Evolutionary conservation across 2,113 vertebrate species (phyloP).

Genomic region (Plecotus auritus): DNA sequence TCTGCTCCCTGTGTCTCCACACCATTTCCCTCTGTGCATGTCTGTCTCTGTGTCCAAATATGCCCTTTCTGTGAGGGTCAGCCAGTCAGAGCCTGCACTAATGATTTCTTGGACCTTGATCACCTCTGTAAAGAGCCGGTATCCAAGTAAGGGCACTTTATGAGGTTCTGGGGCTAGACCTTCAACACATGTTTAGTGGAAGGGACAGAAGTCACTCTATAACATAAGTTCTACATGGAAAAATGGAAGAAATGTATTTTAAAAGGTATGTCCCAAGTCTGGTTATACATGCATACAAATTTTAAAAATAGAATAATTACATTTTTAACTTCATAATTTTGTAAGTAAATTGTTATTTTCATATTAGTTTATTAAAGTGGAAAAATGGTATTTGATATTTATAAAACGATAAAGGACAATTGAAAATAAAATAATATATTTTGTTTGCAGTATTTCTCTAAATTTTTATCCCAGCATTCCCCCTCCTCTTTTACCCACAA

Average conservation of each 20-base stretch:
- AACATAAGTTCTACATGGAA: background rate
- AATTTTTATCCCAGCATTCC: background rate
- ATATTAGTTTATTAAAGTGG: background rate
- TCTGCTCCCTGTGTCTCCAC: background rate
- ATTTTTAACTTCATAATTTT: background rate
- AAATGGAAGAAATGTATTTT: background rate
- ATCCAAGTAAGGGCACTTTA: background rate
- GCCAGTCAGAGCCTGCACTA: background rate
- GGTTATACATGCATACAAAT: too few relatives aligned
- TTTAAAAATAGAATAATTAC: background rate
- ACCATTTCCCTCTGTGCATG: fast-evolving
- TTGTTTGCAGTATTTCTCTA: background rate
- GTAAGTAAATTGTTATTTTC: background rate
- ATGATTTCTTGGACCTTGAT: too few relatives aligned
- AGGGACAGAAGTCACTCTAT: background rate
- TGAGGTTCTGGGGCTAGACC: background rate
- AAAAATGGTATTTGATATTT: background rate
- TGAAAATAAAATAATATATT: background rate
- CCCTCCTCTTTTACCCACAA: fast-evolving
- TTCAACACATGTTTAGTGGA: background rate
- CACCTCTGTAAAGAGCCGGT: background rate
- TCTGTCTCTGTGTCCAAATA: background rate
- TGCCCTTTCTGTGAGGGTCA: background rate
- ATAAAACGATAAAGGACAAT: background rate
- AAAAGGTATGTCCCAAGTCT: background rate